A percentile compares a stretch with the other conserved stretches of the same genome.
phyloP scores from a whole-genome alignment of 1,140 invertebrate genomes.

The Melitaea cinxia region DNA sequence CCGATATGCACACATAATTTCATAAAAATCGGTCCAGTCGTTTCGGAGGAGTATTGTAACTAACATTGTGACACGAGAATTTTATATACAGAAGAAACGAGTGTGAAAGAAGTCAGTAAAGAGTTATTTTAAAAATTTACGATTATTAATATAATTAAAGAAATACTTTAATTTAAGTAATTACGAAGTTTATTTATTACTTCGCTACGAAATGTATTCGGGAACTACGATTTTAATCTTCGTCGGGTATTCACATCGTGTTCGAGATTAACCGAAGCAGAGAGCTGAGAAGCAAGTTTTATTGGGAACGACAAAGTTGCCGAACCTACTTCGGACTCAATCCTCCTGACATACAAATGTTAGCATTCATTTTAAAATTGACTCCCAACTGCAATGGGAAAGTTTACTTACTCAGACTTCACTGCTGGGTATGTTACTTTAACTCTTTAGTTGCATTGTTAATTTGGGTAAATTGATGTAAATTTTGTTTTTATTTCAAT shows the following conservation, averaged over 20 bases:
- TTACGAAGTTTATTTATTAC: conserved; percentile 9
- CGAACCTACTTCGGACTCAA: conserved; percentile 49
- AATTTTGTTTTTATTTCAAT: background rate
- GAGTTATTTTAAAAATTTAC: no score
- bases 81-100: no score
- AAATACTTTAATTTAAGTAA: background rate
- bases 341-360: conserved; percentile 51
- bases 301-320: conserved; percentile 62
- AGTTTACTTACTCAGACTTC: conserved; percentile 14
- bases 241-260: conserved; percentile 45
- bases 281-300: conserved; percentile 52
- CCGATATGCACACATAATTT: no score
- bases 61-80: no score
- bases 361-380: conserved; percentile 44
- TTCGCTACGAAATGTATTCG: background rate
- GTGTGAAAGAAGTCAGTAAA: no score
- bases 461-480: background rate
- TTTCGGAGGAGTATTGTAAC: no score
- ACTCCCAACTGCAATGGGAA: conserved; percentile 25
- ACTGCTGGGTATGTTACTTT: background rate
- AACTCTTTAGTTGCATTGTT: conserved; percentile 9
- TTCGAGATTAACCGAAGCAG: conserved; percentile 47
- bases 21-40: no score
- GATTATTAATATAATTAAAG: background rate
- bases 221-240: conserved; percentile 14